A percentile compares a stretch with the other conserved stretches of the same genome.
These are phyloP conservation scores for Latheticus oryzae DNA, from an alignment of 2,888 invertebrate genomes.

Conservation along the genomic window DNA sequence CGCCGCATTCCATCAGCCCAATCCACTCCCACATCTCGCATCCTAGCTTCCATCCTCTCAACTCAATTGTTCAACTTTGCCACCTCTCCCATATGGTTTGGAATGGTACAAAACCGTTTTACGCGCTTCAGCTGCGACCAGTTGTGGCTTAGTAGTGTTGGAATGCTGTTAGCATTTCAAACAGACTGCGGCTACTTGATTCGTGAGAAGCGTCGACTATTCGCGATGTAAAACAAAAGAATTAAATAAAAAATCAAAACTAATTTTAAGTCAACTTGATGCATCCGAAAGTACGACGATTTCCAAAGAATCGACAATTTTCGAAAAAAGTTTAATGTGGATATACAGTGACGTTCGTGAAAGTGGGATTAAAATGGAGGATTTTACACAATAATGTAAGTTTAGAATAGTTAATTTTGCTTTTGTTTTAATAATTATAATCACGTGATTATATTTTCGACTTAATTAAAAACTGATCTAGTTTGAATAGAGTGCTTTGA, in stretches of 20 bases:
- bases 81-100: slow-evolving; percentile 33
- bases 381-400: no score
- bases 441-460: no score
- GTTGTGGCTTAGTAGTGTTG: slow-evolving; percentile 45
- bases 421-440: no score
- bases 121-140: slow-evolving; percentile 28
- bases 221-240: no score
- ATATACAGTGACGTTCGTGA: slow-evolving; percentile 23
- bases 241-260: no score
- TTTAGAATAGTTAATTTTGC: no score
- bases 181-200: slow-evolving; percentile 42
- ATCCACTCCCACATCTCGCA: neutral
- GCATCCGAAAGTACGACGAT: slow-evolving; percentile 7
- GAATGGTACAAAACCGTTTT: slow-evolving; percentile 39
- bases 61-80: slow-evolving; percentile 11
- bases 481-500: no score
- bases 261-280: slow-evolving; percentile 6
- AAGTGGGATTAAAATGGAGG: slow-evolving; percentile 13
- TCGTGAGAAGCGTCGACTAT: slow-evolving; percentile 5
- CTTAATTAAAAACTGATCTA: no score
- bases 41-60: slow-evolving; percentile 3
- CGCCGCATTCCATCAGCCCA: slow-evolving; percentile 1
- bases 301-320: no score
- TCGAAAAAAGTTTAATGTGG: no score
- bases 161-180: slow-evolving; percentile 41